Conservation (phyloP, 2,888 invertebrate species). For the Tipula vernalis region DNA sequence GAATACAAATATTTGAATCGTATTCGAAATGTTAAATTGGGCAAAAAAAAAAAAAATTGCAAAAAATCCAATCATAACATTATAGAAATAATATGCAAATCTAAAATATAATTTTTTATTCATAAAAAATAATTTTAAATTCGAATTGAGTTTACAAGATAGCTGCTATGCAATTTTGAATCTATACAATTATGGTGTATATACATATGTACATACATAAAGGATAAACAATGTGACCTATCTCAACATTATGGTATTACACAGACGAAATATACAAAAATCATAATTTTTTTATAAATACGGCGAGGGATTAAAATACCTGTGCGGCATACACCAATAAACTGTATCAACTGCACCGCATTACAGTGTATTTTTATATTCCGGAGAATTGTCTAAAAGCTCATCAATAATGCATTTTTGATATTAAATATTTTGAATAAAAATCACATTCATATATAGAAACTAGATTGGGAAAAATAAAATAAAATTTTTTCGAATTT, state of each 20-base stretch:
- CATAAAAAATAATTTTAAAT: neutral
- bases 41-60: neutral
- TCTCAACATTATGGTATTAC: neutral
- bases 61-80: neutral
- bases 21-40: neutral
- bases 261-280: neutral
- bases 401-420: neutral
- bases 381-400: neutral
- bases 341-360: neutral
- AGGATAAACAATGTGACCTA: neutral
- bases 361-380: neutral
- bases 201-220: neutral
- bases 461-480: neutral
- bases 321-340: neutral
- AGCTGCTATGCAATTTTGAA: neutral
- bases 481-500: neutral
- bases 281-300: neutral
- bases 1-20: neutral
- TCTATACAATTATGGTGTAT: neutral
- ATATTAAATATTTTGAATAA: neutral
- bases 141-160: neutral
- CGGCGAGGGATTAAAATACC: neutral
- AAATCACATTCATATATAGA: neutral
- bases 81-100: neutral
- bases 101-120: neutral